phyloP scores from a whole-genome alignment of 30 jellyfish, hydroid and myxozoan species.

The Chrysaora quinquecirrha region DNA sequence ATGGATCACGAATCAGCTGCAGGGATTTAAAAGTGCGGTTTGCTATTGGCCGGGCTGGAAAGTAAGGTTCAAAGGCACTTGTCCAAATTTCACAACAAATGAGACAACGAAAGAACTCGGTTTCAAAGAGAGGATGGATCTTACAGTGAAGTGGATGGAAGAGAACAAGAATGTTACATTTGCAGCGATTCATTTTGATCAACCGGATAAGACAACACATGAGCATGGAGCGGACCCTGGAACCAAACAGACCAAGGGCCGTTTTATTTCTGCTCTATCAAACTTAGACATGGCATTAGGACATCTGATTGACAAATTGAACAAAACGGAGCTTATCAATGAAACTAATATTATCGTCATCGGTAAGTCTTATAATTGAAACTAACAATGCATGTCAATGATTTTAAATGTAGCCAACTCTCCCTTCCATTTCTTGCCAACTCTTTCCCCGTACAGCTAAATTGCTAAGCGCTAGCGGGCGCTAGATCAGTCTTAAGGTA shows the following conservation, averaged over 20 bases:
- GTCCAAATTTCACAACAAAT: constrained; percentile 19
- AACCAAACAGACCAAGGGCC: constrained; percentile 10
- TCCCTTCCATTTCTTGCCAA: too few relatives aligned
- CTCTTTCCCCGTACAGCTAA: too few relatives aligned
- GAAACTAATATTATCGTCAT: constrained; percentile 69
- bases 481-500: too few relatives aligned
- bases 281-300: constrained; percentile 63
- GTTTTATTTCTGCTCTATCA: constrained; percentile 48
- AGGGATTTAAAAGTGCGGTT: constrained; percentile 68
- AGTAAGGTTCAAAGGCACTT: constrained; percentile 50
- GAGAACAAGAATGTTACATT: constrained; percentile 59
- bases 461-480: too few relatives aligned
- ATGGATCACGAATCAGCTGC: constrained; percentile 81
- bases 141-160: constrained; percentile 70
- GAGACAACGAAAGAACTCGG: constrained; percentile 8
- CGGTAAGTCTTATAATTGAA: constrained; percentile 38
- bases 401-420: too few relatives aligned
- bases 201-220: constrained; percentile 78
- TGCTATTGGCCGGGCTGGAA: constrained; percentile 87
- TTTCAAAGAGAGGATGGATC: constrained; percentile 58
- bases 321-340: constrained; percentile 25
- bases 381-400: too few relatives aligned
- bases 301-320: constrained; percentile 32
- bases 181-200: constrained; percentile 75
- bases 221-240: constrained; percentile 69